Base-by-base conservation (phyloP, 2,888 invertebrate genomes). In the Allolobophora icterica region DNA sequence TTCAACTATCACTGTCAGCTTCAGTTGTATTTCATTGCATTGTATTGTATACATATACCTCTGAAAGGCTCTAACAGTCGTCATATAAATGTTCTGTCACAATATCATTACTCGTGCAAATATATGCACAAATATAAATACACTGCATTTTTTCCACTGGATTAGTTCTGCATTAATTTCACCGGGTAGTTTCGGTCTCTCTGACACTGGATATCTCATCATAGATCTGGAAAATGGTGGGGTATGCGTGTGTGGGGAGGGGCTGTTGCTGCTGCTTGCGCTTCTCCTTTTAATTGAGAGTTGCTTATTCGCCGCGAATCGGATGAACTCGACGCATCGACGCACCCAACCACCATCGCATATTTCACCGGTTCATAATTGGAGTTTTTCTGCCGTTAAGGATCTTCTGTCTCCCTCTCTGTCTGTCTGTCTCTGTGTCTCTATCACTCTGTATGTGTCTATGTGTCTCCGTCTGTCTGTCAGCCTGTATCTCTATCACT, bases 341-440 rank as follows among this genome's bases (percentile, higher is more conserved):
- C 30, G 30, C 30, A 71, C 71, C 71, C 6, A 71, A 30, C 30
- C 71, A n/a, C n/a, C n/a, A n/a, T 11, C 71, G n/a, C 71, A 71
- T 71, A 71, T n/a, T 71, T 71, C 71, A 71, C 71, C 71, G 71
- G n/a, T 71, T 71, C 71, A 71, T 71, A 71, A n/a, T 71, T 71
- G 71, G 71, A 71, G 71, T 71, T 71, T 52, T 71, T 71, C 71
- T 71, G 6, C 71, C 71, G n/a, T 71, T 71, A 71, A 71, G 30
- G 71, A 71, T 71, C 71, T 71, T 71, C 71, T 30, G 30, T n/a
- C 71, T 71, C 8, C 71, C 6, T 30, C 24, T 8, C 21, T 52
- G 8, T 8, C 71, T n/a, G 30, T 71, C 71, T 71, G 30, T 30
- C 71, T 71, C 71, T 8, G 71, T n/a, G 30, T 71, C 30, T 71